Percentiles rank a stretch among this genome's conserved stretches.
phyloP scores from a whole-genome alignment of 1,140 invertebrate species.

The Harlomillsia oculata region DNA sequence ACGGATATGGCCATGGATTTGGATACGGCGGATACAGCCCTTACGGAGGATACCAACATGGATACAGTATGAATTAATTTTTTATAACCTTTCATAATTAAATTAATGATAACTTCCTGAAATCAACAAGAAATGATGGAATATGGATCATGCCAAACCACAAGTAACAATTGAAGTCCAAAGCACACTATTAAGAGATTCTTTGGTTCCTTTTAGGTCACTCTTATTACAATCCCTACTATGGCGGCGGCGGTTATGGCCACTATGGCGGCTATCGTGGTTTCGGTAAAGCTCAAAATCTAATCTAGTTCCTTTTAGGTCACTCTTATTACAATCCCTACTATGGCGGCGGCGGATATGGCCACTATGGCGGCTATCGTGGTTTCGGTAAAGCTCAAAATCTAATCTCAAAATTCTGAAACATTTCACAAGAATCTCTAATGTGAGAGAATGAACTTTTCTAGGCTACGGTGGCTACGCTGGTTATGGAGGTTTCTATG shows the following conservation, averaged over 20 bases:
- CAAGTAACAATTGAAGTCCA: neutral
- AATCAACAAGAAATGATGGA: neutral
- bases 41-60: neutral
- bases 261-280: slow-evolving; percentile 9
- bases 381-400: neutral
- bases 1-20: slow-evolving; percentile 3
- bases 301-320: neutral
- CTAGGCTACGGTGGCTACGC: too few relatives aligned
- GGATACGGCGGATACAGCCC: slow-evolving; percentile 9
- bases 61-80: neutral
- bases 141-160: neutral
- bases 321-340: neutral
- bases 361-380: neutral
- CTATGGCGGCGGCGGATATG: neutral
- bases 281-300: neutral
- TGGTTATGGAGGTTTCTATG: too few relatives aligned
- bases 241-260: slow-evolving; percentile 12
- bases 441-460: too few relatives aligned
- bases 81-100: neutral
- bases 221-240: neutral
- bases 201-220: neutral
- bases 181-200: neutral
- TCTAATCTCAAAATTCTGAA: neutral
- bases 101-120: neutral
- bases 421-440: neutral